Conservation (phyloP, 2,113 vertebrate species). For the Tiliqua scincoides region DNA sequence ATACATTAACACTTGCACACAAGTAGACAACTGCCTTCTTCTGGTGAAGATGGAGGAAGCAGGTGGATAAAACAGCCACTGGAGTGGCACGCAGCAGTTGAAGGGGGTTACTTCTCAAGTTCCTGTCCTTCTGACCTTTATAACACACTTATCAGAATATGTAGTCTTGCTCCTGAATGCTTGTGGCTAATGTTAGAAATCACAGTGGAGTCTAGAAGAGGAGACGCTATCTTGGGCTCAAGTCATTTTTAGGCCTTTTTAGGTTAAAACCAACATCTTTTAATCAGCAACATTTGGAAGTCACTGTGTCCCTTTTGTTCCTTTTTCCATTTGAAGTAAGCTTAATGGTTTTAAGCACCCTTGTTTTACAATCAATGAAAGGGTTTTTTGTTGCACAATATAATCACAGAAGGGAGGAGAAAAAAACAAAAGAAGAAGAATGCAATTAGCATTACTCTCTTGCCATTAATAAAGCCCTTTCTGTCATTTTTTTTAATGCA, state of each 20-base stretch:
- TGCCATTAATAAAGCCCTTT: background rate
- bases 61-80: too few species aligned
- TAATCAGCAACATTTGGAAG: background rate
- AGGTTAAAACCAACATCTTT: background rate
- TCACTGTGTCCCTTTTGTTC: background rate
- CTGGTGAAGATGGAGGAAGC: background rate
- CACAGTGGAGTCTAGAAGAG: background rate
- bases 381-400: background rate
- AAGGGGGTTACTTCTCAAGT: too few species aligned
- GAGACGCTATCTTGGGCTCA: background rate
- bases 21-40: background rate
- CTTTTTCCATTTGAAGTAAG: background rate
- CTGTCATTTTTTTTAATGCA: rapidly evolving
- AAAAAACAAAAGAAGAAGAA: background rate
- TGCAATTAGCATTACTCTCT: rapidly evolving
- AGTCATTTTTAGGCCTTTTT: background rate
- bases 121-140: too few species aligned
- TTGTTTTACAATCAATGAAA: background rate
- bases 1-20: background rate
- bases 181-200: background rate
- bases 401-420: rapidly evolving
- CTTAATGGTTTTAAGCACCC: background rate
- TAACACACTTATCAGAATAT: too few species aligned
- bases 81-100: too few species aligned
- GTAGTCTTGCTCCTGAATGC: background rate